These are phyloP conservation scores for Mya arenaria DNA, from an alignment of 1,140 invertebrate species.

Conservation along the genomic window DNA sequence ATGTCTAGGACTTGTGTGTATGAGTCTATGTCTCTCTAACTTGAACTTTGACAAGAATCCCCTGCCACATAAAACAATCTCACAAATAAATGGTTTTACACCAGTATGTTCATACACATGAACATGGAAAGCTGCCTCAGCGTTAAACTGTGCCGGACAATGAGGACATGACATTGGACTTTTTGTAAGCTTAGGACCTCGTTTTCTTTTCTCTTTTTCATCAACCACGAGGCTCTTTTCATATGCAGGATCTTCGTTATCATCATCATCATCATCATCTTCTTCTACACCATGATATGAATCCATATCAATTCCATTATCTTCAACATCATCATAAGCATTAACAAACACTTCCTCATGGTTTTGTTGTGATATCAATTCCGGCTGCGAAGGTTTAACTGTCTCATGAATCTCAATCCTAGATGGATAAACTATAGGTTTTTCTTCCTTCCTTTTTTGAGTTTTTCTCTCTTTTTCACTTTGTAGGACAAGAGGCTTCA, in stretches of 20 bases:
- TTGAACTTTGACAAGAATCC: constrained; percentile 77
- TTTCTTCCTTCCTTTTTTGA: neutral
- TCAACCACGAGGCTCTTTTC: no score
- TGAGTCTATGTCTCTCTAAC: constrained; percentile 72
- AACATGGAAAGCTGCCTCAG: constrained; percentile 83
- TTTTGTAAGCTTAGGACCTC: constrained; percentile 54
- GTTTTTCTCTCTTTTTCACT: constrained; percentile 22
- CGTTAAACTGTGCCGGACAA: constrained; percentile 77
- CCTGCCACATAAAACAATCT: constrained; percentile 68
- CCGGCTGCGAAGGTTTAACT: no score
- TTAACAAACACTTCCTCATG: constrained; percentile 45
- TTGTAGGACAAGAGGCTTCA: constrained; percentile 19
- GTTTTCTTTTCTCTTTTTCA: constrained; percentile 55
- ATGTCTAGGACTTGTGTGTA: constrained; percentile 78
- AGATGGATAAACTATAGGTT: no score
- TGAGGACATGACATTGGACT: constrained; percentile 62
- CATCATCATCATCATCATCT: constrained; percentile 36
- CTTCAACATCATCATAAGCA: constrained; percentile 54
- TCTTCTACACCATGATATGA: no score
- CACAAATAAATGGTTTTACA: constrained; percentile 84
- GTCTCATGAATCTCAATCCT: no score
- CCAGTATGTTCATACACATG: constrained; percentile 84
- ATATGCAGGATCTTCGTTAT: constrained; percentile 8
- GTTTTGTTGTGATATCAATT: no score
- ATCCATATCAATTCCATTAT: no score